phyloP scores from a whole-genome alignment of 2,888 invertebrate species.

The Dichetophora obliterata region DNA sequence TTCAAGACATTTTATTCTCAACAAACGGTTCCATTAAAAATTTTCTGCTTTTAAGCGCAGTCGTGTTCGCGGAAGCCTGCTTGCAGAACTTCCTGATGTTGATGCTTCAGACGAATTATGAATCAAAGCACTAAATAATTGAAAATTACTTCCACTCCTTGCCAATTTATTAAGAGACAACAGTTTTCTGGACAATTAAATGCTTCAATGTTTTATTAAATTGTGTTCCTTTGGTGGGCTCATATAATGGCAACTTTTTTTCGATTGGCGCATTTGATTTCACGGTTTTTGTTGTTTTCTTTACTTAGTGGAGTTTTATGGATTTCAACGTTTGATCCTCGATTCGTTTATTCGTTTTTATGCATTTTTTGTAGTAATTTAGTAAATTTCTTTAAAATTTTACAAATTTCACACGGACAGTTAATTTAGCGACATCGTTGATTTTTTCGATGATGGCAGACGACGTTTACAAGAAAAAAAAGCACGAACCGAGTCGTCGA shows the following conservation, averaged over 20 bases:
- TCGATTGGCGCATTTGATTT: background rate
- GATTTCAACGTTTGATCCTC: background rate
- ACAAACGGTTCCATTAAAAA: background rate
- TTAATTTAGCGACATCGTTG: slow-evolving; percentile 69
- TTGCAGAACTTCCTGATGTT: slow-evolving; percentile 10
- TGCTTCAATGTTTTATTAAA: background rate
- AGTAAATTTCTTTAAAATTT: background rate
- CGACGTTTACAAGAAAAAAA: slow-evolving; percentile 69
- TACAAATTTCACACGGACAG: slow-evolving; percentile 19
- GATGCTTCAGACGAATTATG: background rate
- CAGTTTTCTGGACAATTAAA: background rate
- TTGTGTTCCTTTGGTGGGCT: background rate
- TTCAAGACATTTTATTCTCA: slow-evolving; percentile 8
- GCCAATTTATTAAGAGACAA: background rate
- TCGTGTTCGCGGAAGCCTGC: slow-evolving; percentile 1
- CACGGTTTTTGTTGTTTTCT: background rate
- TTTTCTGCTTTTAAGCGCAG: background rate
- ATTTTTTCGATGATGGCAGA: slow-evolving; percentile 70
- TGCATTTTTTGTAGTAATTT: slow-evolving; percentile 8
- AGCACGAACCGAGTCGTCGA: slow-evolving; percentile 79
- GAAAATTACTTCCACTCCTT: background rate
- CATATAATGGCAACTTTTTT: background rate
- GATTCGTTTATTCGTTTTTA: background rate
- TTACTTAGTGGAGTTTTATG: background rate
- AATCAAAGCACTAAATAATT: slow-evolving; percentile 10